These are phyloP conservation scores for Machimus atricapillus DNA, from an alignment of 2,888 invertebrate species.

Conservation along the genomic window DNA sequence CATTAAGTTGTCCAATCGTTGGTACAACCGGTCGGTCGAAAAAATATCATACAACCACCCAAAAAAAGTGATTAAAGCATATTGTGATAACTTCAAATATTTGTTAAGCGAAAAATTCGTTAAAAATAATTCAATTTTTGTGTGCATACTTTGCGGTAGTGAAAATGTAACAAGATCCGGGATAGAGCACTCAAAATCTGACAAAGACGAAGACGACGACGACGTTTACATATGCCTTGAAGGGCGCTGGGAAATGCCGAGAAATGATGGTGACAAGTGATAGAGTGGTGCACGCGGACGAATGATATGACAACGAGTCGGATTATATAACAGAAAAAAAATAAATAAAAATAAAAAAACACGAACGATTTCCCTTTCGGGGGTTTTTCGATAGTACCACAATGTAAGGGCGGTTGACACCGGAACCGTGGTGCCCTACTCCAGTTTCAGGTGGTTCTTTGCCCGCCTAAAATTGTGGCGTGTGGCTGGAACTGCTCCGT, in stretches of 20 bases:
- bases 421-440: neutral
- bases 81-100: neutral
- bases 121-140: neutral
- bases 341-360: neutral
- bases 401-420: neutral
- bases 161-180: neutral
- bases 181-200: neutral
- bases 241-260: neutral
- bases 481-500: neutral
- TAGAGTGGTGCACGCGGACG: neutral
- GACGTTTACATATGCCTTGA: neutral
- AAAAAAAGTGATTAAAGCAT: neutral
- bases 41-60: neutral
- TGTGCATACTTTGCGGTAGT: neutral
- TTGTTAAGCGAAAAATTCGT: neutral
- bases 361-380: neutral
- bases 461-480: constrained; percentile 3
- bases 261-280: constrained; percentile 7
- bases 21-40: neutral
- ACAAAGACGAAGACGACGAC: neutral
- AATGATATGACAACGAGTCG: neutral
- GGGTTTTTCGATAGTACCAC: neutral
- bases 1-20: neutral
- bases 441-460: neutral
- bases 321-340: constrained; percentile 2